A percentile compares a stretch with the other conserved stretches of the same genome.
Conservation (phyloP, 2,888 invertebrate genomes). For the Spodoptera exigua region DNA sequence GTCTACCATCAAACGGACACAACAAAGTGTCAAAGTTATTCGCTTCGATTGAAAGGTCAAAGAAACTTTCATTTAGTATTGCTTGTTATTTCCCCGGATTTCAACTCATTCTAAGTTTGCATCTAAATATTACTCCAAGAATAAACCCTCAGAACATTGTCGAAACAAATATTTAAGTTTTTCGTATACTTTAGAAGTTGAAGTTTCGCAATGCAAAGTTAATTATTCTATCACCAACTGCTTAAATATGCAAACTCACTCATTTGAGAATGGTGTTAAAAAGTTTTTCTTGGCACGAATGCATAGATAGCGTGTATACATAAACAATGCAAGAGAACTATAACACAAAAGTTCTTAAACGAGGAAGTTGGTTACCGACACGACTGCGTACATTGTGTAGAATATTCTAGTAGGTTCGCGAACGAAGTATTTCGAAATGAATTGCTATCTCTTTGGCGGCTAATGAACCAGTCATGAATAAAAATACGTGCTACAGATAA, state of each 20-base stretch:
- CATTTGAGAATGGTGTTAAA: slow-evolving; percentile 23
- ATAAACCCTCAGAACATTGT: slow-evolving; percentile 8
- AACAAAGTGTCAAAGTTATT: no score
- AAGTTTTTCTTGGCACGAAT: slow-evolving; percentile 9
- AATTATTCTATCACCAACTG: slow-evolving; percentile 34
- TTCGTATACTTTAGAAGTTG: slow-evolving; percentile 9
- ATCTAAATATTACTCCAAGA: not conserved
- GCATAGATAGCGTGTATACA: slow-evolving; percentile 14
- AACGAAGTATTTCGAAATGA: slow-evolving; percentile 29
- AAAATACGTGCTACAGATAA: slow-evolving; percentile 42
- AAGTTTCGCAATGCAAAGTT: slow-evolving; percentile 32
- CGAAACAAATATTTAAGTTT: slow-evolving; percentile 23
- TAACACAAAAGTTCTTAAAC: slow-evolving; percentile 2
- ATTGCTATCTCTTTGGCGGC: slow-evolving; percentile 19
- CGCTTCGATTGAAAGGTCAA: not conserved
- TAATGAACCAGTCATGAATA: slow-evolving; percentile 52
- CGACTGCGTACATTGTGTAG: slow-evolving; percentile 7
- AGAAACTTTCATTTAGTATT: not conserved
- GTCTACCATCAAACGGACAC: no score
- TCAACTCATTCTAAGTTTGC: slow-evolving; percentile 13
- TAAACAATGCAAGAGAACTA: slow-evolving; percentile 30
- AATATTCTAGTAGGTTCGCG: slow-evolving; percentile 33
- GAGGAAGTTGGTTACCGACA: slow-evolving; percentile 25
- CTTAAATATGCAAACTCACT: slow-evolving; percentile 26
- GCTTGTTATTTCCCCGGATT: slow-evolving; percentile 1